A percentile compares a stretch with the other conserved stretches of the same genome.
Evolutionary conservation across 64 coral and sea anemone genomes (phyloP).

Genomic region (Stichodactyla mertensii): DNA sequence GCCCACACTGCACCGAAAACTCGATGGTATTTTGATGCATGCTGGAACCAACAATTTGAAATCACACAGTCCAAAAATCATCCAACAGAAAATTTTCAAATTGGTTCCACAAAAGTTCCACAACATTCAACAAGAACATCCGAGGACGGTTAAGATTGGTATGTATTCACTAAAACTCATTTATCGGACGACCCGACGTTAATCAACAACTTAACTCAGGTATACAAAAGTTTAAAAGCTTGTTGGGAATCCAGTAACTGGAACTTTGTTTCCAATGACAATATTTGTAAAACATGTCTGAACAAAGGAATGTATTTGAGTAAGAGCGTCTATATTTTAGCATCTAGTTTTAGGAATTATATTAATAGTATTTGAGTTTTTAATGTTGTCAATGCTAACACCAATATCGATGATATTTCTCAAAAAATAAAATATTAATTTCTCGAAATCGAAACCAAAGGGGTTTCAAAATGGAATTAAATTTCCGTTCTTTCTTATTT

Average conservation of each 20-base stretch:
- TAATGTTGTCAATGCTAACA: constrained; percentile 29
- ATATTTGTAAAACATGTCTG: constrained; percentile 27
- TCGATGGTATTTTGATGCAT: no score
- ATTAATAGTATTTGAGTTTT: constrained; percentile 17
- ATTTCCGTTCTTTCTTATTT: constrained; percentile 1
- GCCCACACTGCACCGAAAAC: no score
- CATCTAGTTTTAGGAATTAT: constrained; percentile 37
- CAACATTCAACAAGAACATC: not conserved
- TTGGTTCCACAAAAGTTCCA: not conserved
- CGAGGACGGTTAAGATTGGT: not conserved
- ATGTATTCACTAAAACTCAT: not conserved
- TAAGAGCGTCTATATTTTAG: constrained; percentile 26
- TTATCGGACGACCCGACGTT: constrained; percentile 10
- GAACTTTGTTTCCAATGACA: constrained; percentile 39
- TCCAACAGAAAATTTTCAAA: not conserved
- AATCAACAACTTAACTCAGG: constrained; percentile 23
- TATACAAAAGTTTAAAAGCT: constrained; percentile 29
- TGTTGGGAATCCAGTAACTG: constrained; percentile 28
- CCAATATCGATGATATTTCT: not conserved
- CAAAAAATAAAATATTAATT: not conserved
- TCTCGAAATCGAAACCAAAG: not conserved
- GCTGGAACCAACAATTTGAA: no score
- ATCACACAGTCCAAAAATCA: not conserved
- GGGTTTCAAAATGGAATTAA: constrained; percentile 42
- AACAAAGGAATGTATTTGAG: constrained; percentile 24